phyloP scores from a whole-genome alignment of 1,140 invertebrate species.

The Bradysia coprophila region DNA sequence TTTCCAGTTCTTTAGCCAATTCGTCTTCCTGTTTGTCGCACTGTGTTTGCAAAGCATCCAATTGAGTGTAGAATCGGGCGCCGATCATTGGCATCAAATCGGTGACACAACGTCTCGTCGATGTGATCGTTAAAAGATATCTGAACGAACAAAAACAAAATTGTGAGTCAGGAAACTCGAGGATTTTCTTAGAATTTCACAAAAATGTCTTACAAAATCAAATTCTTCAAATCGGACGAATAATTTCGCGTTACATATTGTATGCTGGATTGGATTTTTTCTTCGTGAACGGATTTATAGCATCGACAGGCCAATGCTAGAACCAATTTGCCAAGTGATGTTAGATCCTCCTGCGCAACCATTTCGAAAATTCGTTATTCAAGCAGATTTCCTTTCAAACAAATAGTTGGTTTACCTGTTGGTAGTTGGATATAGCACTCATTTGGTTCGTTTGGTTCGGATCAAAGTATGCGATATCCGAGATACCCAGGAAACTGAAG shows the following conservation, averaged over 20 bases:
- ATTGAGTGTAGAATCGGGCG: conserved; percentile 86
- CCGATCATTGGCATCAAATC: conserved; percentile 99
- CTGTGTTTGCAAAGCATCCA: conserved; percentile 74
- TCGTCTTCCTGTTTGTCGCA: conserved; percentile 82
- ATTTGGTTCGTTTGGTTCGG: conserved; percentile 37
- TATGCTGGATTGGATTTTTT: conserved; percentile 70
- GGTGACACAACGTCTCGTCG: conserved; percentile 61
- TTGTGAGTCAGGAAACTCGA: conserved; percentile 1
- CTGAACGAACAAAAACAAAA: conserved; percentile 23
- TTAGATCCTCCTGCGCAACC: conserved; percentile 69
- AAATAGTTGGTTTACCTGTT: conserved; percentile 21
- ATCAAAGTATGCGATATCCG: conserved; percentile 72
- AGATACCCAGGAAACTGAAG: conserved; percentile 63
- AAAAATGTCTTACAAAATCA: conserved; percentile 52
- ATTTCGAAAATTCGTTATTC: conserved; percentile 4
- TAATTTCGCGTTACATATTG: conserved; percentile 80
- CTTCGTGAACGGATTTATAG: conserved; percentile 64
- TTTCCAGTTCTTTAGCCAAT: conserved; percentile 84
- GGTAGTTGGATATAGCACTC: conserved; percentile 56
- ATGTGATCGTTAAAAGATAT: conserved; percentile 52
- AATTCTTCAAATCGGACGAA: conserved; percentile 80
- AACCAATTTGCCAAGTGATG: conserved; percentile 77
- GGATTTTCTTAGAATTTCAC: conserved; percentile 1
- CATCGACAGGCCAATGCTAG: conserved; percentile 82
- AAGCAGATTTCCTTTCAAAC: background rate